phyloP scores from a whole-genome alignment of 1,140 invertebrate genomes.

The Diprion similis region DNA sequence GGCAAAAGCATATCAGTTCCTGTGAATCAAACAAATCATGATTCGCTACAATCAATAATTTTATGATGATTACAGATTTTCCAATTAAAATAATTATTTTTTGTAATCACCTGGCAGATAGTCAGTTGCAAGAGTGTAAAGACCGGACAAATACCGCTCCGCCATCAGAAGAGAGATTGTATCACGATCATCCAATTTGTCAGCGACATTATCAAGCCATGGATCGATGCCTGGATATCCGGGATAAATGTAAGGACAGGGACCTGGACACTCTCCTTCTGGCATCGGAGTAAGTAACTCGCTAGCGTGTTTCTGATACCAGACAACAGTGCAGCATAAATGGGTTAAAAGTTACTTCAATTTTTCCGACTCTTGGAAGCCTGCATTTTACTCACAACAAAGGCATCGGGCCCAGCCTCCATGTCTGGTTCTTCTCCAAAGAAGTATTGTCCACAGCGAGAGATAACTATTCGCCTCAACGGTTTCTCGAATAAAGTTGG shows the following conservation, averaged over 20 bases:
- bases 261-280: neutral
- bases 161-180: conserved; percentile 22
- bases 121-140: conserved; percentile 27
- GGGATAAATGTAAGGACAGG: neutral
- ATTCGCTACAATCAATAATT: conserved; percentile 12
- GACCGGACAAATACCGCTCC: conserved; percentile 27
- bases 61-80: conserved; percentile 14
- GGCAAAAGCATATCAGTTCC: neutral
- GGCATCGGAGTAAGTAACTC: neutral
- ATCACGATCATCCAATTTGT: conserved; percentile 27
- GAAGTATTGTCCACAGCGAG: conserved; percentile 44
- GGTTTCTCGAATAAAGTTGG: conserved; percentile 62
- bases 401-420: conserved; percentile 15
- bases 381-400: neutral
- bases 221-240: neutral
- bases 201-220: conserved; percentile 24
- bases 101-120: conserved; percentile 17
- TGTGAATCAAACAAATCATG: neutral
- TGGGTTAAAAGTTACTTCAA: too few species aligned
- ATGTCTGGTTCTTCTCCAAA: conserved; percentile 24
- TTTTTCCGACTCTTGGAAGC: too few species aligned
- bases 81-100: conserved; percentile 4
- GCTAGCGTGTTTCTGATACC: neutral
- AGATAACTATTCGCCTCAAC: conserved; percentile 52
- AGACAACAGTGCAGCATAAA: neutral